Evolutionary conservation across 2,113 vertebrate genomes (phyloP).

Genomic region (Pelvicachromis taeniatus): DNA sequence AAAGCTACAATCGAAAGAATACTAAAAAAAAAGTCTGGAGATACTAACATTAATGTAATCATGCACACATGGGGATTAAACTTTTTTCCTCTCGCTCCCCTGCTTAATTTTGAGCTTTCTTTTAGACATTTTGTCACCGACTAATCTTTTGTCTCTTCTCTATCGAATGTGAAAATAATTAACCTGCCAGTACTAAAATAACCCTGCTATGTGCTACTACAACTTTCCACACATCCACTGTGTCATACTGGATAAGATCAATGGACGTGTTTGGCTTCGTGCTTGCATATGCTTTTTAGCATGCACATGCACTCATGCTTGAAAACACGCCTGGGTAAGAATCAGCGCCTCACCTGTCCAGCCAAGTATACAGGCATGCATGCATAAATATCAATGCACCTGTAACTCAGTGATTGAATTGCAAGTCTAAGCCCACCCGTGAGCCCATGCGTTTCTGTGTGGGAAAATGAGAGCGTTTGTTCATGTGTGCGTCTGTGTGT

Average conservation of each 20-base stretch:
- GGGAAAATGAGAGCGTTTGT: not conserved
- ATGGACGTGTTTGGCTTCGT: not conserved
- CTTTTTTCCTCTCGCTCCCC: too few relatives aligned
- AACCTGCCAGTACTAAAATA: not conserved
- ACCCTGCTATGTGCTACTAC: not conserved
- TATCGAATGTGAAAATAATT: not conserved
- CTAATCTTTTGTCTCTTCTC: not conserved
- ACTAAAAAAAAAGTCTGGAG: not conserved
- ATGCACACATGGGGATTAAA: not conserved
- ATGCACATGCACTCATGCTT: constrained; percentile 32
- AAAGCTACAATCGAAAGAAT: not conserved
- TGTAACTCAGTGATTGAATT: constrained; percentile 11
- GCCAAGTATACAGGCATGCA: not conserved
- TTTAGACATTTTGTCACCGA: not conserved
- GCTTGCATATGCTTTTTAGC: not conserved
- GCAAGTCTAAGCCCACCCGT: constrained; percentile 5
- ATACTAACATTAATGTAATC: not conserved
- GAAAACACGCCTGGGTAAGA: constrained; percentile 44
- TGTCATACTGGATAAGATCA: constrained; percentile 15
- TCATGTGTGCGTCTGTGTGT: not conserved
- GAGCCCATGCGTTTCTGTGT: not conserved
- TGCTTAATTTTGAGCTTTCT: rapidly evolving
- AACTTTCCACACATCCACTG: not conserved
- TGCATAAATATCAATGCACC: constrained; percentile 30
- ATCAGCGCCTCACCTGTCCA: not conserved